Conservation (phyloP, 2,113 vertebrate species). For the Danionella cerebrum region DNA sequence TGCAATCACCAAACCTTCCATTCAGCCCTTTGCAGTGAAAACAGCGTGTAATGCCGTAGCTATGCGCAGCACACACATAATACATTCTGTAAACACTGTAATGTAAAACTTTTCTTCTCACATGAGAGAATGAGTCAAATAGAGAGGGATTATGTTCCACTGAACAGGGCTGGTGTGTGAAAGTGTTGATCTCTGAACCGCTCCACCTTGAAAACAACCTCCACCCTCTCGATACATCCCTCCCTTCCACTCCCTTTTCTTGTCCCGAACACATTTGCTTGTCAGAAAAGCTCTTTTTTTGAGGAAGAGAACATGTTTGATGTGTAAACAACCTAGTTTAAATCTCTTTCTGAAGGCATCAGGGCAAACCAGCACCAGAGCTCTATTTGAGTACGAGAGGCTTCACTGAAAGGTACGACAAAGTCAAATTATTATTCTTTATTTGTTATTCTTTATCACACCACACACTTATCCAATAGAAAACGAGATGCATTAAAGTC, state of each 20-base stretch:
- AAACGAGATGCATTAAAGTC: neutral
- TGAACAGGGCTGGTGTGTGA: neutral
- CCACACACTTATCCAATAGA: too few relatives aligned
- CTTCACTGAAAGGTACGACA: too few relatives aligned
- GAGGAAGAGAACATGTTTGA: neutral
- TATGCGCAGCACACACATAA: too few relatives aligned
- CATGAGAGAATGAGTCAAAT: neutral
- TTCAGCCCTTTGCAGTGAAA: too few relatives aligned
- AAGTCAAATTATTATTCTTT: too few relatives aligned
- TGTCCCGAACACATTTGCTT: neutral
- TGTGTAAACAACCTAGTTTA: neutral
- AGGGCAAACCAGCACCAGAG: too few relatives aligned
- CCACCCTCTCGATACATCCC: neutral
- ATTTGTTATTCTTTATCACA: too few relatives aligned
- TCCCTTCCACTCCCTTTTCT: conserved; percentile 2
- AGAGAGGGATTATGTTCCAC: neutral
- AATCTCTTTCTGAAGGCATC: too few relatives aligned
- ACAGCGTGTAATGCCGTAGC: too few relatives aligned
- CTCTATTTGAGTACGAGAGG: too few relatives aligned
- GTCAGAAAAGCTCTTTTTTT: neutral
- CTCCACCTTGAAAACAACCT: conserved; percentile 20
- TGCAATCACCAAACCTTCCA: too few relatives aligned
- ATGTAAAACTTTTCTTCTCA: conserved; percentile 11
- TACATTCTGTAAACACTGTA: too few relatives aligned
- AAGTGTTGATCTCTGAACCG: neutral